Evolutionary conservation across 2,888 invertebrate species (phyloP).

Genomic region (Eupithecia dodoneata): DNA sequence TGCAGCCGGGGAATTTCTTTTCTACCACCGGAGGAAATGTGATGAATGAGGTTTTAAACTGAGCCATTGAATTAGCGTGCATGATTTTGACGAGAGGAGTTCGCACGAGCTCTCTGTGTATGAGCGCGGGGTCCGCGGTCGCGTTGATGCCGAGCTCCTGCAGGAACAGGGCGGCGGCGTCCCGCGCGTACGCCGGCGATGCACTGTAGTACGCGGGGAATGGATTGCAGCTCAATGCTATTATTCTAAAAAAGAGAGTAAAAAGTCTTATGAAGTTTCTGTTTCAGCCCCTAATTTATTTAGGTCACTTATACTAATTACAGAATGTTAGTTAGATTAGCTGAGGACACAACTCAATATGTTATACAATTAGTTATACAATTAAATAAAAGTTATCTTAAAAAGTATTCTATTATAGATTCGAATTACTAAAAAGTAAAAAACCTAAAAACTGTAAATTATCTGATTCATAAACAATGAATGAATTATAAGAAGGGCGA

Average conservation of each 20-base stretch:
- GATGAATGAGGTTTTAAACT: slow-evolving; percentile 41
- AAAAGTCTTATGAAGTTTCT: neutral
- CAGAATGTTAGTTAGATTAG: too few relatives aligned
- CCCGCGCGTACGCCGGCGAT: slow-evolving; percentile 44
- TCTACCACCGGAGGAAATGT: slow-evolving; percentile 53
- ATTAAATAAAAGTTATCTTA: too few relatives aligned
- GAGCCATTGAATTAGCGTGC: slow-evolving; percentile 45
- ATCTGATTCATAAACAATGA: too few relatives aligned
- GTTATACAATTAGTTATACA: too few relatives aligned
- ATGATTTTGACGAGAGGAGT: slow-evolving; percentile 55
- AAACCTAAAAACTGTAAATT: too few relatives aligned
- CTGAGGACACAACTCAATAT: too few relatives aligned
- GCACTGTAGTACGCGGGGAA: slow-evolving; percentile 43
- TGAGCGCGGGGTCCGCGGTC: slow-evolving; percentile 45
- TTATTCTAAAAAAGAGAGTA: slow-evolving; percentile 44
- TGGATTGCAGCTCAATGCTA: slow-evolving; percentile 49
- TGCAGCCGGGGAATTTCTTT: slow-evolving; percentile 40
- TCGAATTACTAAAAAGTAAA: too few relatives aligned
- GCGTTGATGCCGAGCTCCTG: slow-evolving; percentile 65
- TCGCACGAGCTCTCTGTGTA: slow-evolving; percentile 45
- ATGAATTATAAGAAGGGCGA: neutral
- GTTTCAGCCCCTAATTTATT: neutral
- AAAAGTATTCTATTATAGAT: too few relatives aligned
- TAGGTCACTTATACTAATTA: too few relatives aligned
- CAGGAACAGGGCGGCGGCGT: slow-evolving; percentile 49